Percentiles rank a stretch among this genome's conserved stretches.
phyloP scores from a whole-genome alignment of 1,140 invertebrate species.

The Anastrepha obliqua region DNA sequence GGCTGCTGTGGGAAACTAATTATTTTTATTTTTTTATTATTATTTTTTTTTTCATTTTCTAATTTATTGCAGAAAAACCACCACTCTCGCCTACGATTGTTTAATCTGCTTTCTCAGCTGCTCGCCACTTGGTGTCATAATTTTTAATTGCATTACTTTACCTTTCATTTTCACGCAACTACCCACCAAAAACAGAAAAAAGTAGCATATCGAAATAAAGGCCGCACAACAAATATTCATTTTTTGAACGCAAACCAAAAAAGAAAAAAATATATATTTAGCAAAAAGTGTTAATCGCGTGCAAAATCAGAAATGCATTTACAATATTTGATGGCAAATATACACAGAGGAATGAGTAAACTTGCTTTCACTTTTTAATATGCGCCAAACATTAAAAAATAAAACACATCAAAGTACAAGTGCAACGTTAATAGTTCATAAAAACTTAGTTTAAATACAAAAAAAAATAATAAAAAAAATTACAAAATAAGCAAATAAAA shows the following conservation, averaged over 20 bases:
- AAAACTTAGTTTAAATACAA: neutral
- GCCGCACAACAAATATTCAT: conserved; percentile 13
- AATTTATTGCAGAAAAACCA: neutral
- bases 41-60: neutral
- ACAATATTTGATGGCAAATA: neutral
- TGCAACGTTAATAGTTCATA: neutral
- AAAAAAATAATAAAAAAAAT: neutral
- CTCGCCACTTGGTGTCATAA: conserved; percentile 4
- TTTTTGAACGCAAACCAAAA: neutral
- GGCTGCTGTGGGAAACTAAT: conserved; percentile 24
- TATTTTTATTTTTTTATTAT: neutral
- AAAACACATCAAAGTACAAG: neutral
- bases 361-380: conserved; percentile 35
- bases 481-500: conserved; percentile 11
- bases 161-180: conserved; percentile 36
- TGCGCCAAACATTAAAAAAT: neutral
- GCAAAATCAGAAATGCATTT: conserved; percentile 31
- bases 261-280: neutral
- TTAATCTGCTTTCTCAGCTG: neutral
- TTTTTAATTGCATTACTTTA: conserved; percentile 49
- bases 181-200: neutral
- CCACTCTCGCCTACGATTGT: neutral
- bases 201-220: neutral
- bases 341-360: neutral
- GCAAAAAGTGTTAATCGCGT: conserved; percentile 41